Conservation (phyloP, 2,888 invertebrate species). For the Orthonychiurus folsomi region DNA sequence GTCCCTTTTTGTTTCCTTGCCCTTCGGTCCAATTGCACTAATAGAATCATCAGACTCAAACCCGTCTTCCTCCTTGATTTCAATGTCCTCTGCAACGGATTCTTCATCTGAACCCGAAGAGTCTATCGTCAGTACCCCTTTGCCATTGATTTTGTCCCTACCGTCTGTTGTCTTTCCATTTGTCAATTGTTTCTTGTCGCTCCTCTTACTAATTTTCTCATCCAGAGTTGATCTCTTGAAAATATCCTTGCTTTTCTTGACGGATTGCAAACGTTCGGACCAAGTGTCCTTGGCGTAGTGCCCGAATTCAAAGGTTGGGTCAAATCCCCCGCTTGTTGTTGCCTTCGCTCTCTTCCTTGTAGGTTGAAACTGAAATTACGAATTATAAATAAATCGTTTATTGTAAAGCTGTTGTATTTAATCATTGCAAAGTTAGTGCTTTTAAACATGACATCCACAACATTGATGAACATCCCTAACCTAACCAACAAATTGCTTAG, state of each 20-base stretch:
- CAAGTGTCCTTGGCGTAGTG: constrained; percentile 69
- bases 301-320: constrained; percentile 71
- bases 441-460: too few relatives aligned
- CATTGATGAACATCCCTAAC: too few relatives aligned
- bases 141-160: constrained; percentile 25
- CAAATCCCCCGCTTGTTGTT: constrained; percentile 63
- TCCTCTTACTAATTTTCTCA: constrained; percentile 47
- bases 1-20: constrained; percentile 7
- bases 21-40: constrained; percentile 16
- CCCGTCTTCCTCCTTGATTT: constrained; percentile 46
- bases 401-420: background rate
- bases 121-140: constrained; percentile 22
- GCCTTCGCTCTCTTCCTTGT: constrained; percentile 58
- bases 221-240: constrained; percentile 62
- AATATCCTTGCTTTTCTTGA: constrained; percentile 70
- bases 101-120: constrained; percentile 46
- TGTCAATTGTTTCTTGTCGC: constrained; percentile 24
- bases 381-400: constrained; percentile 19
- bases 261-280: constrained; percentile 68
- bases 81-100: constrained; percentile 44
- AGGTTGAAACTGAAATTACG: constrained; percentile 63
- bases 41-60: constrained; percentile 47
- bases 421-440: background rate
- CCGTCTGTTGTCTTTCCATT: constrained; percentile 18
- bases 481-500: too few relatives aligned